Evolutionary conservation across 2,888 invertebrate species (phyloP), one percentile per base, ranked within the genome.

Genomic region (Tetrapedia diversipes): DNA sequence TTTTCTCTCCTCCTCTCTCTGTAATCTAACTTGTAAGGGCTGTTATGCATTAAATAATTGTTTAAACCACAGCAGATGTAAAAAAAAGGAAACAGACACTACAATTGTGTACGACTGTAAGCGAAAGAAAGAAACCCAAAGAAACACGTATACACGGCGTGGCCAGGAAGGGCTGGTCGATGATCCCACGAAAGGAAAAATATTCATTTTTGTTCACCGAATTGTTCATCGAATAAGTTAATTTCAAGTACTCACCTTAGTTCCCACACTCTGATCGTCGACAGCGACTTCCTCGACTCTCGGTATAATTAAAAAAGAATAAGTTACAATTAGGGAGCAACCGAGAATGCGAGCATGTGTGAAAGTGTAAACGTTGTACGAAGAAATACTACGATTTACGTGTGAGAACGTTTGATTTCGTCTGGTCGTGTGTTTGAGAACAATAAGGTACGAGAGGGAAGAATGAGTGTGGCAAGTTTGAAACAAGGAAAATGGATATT

Each of bases 261-360:
- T 27, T 37, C 11, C 27, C 8, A 37, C 14, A 51, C 22, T 27
- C 11, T 11, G 53, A 53, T 60, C 53, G 41, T 79, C 64, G 81
- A 68, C 60, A 27, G 69, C 19, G 39, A 19, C 45, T 63, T 49
- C 24, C 29, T 54, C 45, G 73, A n/a, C 70, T 32, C 63, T 68
- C 61, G 59, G 71, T 69, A 70, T 64, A 57, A 67, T 74, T 57
- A 57, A 45, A 60, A 39, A 66, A 54, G n/a, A 78, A 81, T 81
- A 81, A 81, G 29, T 82, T 81, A 81, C 69, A 79, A 79, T 83
- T 83, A 83, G 81, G 83, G 83, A 83, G 74, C 83, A 83, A 82
- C 59, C 73, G 76, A n/a, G n/a, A 66, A 63, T 76, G 68, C 47
- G 57, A 67, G 60, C 34, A 70, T 41, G 68, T 57, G 67, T 41